These are phyloP conservation scores for Polydrusus cervinus DNA, from an alignment of 2,888 invertebrate species.

Conservation along the genomic window DNA sequence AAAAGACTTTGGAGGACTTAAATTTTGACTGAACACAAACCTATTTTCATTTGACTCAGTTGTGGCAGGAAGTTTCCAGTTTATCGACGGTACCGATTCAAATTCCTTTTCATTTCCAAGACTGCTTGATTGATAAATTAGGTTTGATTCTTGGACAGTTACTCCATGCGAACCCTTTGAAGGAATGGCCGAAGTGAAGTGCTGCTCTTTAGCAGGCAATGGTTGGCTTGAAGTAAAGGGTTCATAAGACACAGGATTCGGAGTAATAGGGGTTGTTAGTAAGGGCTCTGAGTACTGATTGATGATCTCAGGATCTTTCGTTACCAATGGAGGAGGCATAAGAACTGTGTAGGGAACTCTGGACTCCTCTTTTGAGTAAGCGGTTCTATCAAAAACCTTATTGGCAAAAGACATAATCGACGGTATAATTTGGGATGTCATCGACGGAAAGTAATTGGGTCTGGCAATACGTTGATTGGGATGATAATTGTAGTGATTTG, in stretches of 20 bases:
- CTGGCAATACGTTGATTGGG: slow-evolving; percentile 66
- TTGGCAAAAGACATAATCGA: slow-evolving; percentile 63
- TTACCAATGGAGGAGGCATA: slow-evolving; percentile 77
- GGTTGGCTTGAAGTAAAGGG: slow-evolving; percentile 23
- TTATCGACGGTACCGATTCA: slow-evolving; percentile 59
- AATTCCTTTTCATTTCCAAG: slow-evolving; percentile 71
- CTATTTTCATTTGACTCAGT: slow-evolving; percentile 52
- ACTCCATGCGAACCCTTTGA: slow-evolving; percentile 59
- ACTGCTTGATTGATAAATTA: slow-evolving; percentile 79
- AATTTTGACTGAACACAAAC: slow-evolving; percentile 54
- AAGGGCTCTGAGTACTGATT: slow-evolving; percentile 1
- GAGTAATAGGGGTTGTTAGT: slow-evolving; percentile 47
- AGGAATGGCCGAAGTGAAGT: slow-evolving; percentile 6
- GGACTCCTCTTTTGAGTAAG: slow-evolving; percentile 70
- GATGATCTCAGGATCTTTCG: slow-evolving; percentile 31
- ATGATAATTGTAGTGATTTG: slow-evolving; percentile 63
- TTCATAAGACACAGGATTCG: slow-evolving; percentile 37
- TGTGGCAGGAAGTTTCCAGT: slow-evolving; percentile 56
- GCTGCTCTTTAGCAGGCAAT: slow-evolving; percentile 11
- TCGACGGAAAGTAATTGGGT: slow-evolving; percentile 70
- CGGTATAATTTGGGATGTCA: slow-evolving; percentile 57
- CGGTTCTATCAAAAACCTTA: slow-evolving; percentile 58
- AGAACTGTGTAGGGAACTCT: slow-evolving; percentile 78
- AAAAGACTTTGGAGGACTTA: slow-evolving; percentile 61
- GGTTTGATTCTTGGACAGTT: slow-evolving; percentile 78